Base-by-base conservation (phyloP, 1,140 invertebrate genomes). In the Drosophila pseudoananassae region DNA sequence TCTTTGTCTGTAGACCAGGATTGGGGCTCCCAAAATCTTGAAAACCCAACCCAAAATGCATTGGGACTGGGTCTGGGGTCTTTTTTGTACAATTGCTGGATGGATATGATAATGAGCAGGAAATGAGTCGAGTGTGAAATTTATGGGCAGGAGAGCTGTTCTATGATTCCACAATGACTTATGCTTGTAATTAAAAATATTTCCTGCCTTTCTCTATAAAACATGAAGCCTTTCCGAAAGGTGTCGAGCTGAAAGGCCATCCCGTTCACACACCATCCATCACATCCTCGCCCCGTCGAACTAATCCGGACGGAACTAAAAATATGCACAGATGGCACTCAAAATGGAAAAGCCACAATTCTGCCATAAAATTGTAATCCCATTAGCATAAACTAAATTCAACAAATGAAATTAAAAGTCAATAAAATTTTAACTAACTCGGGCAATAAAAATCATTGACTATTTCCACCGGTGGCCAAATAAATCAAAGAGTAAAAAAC, bases 121-220 rank as follows among this genome's bases (percentile, higher is more conserved):
- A 85, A 85, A 85, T 85, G 82, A 87, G 83, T 88, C 78, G 82
- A 78, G 82, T 88, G 82, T 85, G 74, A 85, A 88, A 85, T 85
- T 85, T 85, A 85, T 85, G 78, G 58, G 61, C 83, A 81, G 82
- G 83, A 85, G 82, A 82, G 82, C 25, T 45, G 56, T 70, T 47
- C 73, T 73, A 71, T 33, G 65, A 46, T 46, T 46, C 46, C 14
- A 57, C 76, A 72, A 78, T 78, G 78, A 85, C 47, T 87, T 80
- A 85, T 85, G 82, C 52, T 40, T 54, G 63, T 72, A 88, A 87
- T 88, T 85, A 82, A 87, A 85, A 72, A 50, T 23, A 45, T 76
- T 53, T 64, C 36, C 54, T 38, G 20, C 61, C 40, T 65, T 52
- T 60, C 53, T 61, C n/a, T 49, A 47, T 76, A 55, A 55, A 55